These are phyloP conservation scores for Alcis repandata DNA, from an alignment of 2,888 invertebrate species.

Conservation along the genomic window DNA sequence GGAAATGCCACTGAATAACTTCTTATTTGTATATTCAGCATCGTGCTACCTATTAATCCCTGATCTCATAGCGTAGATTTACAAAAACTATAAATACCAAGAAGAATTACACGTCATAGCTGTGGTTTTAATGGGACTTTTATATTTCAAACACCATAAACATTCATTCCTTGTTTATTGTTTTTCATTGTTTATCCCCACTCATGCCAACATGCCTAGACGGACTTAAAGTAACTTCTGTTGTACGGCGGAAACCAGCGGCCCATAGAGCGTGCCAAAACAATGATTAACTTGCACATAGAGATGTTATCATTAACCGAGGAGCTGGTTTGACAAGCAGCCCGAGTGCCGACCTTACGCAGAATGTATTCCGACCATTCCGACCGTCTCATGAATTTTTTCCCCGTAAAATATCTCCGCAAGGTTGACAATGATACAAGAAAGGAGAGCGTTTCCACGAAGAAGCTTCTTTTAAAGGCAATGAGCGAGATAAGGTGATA, in stretches of 20 bases:
- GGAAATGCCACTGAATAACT: background rate
- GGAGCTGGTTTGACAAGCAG: constrained; percentile 47
- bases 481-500: constrained; percentile 62
- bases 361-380: constrained; percentile 59
- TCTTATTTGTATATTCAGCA: background rate
- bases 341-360: constrained; percentile 48
- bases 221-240: constrained; percentile 1
- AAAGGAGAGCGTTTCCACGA: constrained; percentile 63
- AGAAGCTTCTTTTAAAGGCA: constrained; percentile 59
- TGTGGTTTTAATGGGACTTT: background rate
- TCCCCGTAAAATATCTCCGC: constrained; percentile 63
- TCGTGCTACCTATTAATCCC: background rate
- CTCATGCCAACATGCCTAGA: background rate
- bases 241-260: constrained; percentile 7
- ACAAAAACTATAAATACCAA: too few species aligned
- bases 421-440: constrained; percentile 67
- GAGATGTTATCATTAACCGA: constrained; percentile 47
- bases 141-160: too few species aligned
- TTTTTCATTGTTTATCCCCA: background rate
- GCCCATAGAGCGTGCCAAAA: constrained; percentile 43
- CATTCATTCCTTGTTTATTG: too few species aligned
- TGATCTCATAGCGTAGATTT: background rate
- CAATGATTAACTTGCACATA: constrained; percentile 42
- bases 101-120: too few species aligned
- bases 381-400: constrained; percentile 63